Evolutionary conservation across 2,113 vertebrate species (phyloP), one percentile per base, ranked within the genome.

Genomic region (Bos javanicus): DNA sequence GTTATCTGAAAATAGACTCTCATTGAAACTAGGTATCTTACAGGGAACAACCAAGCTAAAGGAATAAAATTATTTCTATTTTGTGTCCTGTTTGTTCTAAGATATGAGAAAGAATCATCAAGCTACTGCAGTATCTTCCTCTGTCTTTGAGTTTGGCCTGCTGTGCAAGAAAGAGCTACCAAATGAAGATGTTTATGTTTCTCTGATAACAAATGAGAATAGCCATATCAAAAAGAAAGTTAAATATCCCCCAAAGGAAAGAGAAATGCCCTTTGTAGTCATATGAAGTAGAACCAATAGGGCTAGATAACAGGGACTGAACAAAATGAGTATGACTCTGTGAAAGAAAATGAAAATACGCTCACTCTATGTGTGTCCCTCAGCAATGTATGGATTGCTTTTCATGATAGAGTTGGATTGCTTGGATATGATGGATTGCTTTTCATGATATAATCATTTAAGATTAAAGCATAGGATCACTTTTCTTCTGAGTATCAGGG

Each of bases 131-230:
- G 1, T 87, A 7, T 39, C 12, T 57, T 48, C 17, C 36, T 87
- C 60, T n/a, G 64, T 62, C 71, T 52, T 90, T 96, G 60, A 50
- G 33, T 62, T 82, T 95, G 71, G 16, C 56, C 33, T 54, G 21
- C 7, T 90, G 2, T 89, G n/a, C 59, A 91, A 14, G 43, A 23
- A 86, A 89, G 71, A 90, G 50, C 57, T 96, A 64, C 91, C 33
- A 89, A 86, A 74, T 64, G 87, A 93, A 54, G 23, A 46, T 94
- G 26, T 94, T 57, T 82, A 43, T 87, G 54, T 64, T 33, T 82
- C 19, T 93, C 43, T 90, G 48, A 26, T 67, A 86, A 93, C 59
- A 96, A 59, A 84, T 96, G 83, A 91, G 87, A 93, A 48, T 59
- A 90, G 23, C 36, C 33, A 71, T 36, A 56, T 94, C 62, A 78